Evolutionary conservation across 2,888 invertebrate species (phyloP), one percentile per base, ranked within the genome.

Genomic region (Emesis furor): DNA sequence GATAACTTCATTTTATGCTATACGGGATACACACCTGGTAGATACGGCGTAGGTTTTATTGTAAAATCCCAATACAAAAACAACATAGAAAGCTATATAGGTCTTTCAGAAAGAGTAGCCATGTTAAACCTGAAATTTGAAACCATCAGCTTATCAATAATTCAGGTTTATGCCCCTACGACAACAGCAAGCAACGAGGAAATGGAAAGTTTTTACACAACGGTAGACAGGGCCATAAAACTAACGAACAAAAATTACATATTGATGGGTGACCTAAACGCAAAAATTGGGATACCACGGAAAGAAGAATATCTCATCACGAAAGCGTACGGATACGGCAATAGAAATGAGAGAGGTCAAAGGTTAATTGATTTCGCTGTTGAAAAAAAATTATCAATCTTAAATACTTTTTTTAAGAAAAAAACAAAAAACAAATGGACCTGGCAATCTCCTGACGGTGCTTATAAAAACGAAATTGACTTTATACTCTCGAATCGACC

Each of bases 91-190:
- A 24, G 24, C 24, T 24, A 24, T 24, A 24, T 24, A 24, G 24
- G 24, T 24, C 24, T 24, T 24, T 24, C 24, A 24, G 24, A 24
- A 24, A 24, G 24, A 24, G 24, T 24, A 24, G 24, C 24, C 24
- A 24, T 24, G 24, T 24, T 24, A 24, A 24, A 24, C 24, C 24
- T 24, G 24, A 24, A 24, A 24, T 24, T 24, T 24, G 24, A 81
- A 12, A 65, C 37, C 5, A 6, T 12, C 17, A 17, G 5, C 2
- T 8, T 81, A 32, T 65, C 59, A 1, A 62, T 79, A 1, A 82
- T 82, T 59, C 88, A 89, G 82, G 86, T 83, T 1, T 88, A 88
- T 55, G 80, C 85, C n/a, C 87, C 88, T 4, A 89, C 88, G 2
- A 83, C 73, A 79, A 10, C 55, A 46, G 82, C 88, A 37, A 81